Base-by-base conservation (phyloP, 2,888 invertebrate genomes). In the Molorchus minor region DNA sequence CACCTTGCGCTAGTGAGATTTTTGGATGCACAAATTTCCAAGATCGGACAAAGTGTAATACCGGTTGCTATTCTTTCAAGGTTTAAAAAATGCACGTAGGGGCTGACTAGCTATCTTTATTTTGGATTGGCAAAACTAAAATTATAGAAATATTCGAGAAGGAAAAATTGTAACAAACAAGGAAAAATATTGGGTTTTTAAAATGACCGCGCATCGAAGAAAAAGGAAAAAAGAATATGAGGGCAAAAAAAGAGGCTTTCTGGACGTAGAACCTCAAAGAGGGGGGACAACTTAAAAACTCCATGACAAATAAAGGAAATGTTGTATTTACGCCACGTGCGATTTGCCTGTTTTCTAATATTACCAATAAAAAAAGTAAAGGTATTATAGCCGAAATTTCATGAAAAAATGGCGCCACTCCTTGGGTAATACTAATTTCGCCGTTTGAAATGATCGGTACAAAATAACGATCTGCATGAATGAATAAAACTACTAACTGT, bases 401-500 rank as follows among this genome's bases (percentile, higher is more conserved):
- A 45, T 3, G 56, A 40, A 35, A 64, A 65, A 4, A 73, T 8
- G 13, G 69, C 56, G 1, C 63, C 68, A 72, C 74, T 29, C 57
- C 12, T 38, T 75, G 71, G 0, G 68, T 69, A 4, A 65, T 61
- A 1, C 64, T 60, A 70, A 19, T 69, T 70, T 15, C 65, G 36
- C 56, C 72, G 70, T 0, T 2, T 56, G 65, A 0, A 74, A 44
- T 3, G 70, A 58, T 4, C 71, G 59, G 25, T 70, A 73, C 0
- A 62, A 64, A 8, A 73, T 67, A 0, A 67, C 65, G n/a, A 45
- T 30, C 40, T 73, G 33, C 21, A 46, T 67, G 64, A 13, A 49
- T 52, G 8, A 67, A 45, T 1, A 78, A 67, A 2, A 64, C 71
- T 1, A 70, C 73, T 10, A 77, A 2, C 2, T 29, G 17, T 56